Evolutionary conservation across 2,797 vertebrate genomes (phyloP), one percentile per base, ranked within the genome.

Genomic region (Poliocrania exsul): DNA sequence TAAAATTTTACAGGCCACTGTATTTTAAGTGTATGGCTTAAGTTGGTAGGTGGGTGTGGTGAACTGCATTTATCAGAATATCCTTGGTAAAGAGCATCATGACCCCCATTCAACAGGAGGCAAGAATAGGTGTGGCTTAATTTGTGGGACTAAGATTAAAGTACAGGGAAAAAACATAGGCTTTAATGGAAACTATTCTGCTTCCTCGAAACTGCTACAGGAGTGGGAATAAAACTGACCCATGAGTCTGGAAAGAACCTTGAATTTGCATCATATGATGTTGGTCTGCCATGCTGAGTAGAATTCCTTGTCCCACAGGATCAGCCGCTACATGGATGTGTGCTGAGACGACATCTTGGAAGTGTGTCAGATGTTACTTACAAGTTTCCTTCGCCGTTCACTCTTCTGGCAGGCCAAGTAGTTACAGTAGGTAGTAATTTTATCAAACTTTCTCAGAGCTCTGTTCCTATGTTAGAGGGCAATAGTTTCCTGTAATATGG

Each of bases 251-350:
- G 65, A 29, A 92, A 81, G 56, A 77, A 56, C 9, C 12, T 77
- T 38, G 16, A 17, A 20, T 20, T 88, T 89, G 23, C 47, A 13
- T 60, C 46, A 11, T 19, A 9, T 8, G 3, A 11, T 87, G 16
- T 42, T 89, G 21, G 8, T 67, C 26, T 89, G 20, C 73, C 61
- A 72, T 47, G 33, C 74, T 89, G 57, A 91, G 42, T 75, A 54
- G 61, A 31, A 14, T 20, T 78, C 44, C 26, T 57, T 56, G 93
- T 97, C 38, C 51, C 58, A 6, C 91, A 99, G 99, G 98, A 98
- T 92, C 98, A 98, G 66, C 67, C 81, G 3, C 67, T 99, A 11
- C 98, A 97, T 20, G 98, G 98, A 20, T 99, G 99, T 98, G 91
- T 93, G 31, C 72, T 99, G 35, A 98, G 95, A 29, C 97, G 98